These are phyloP conservation scores for Charina bottae DNA, from an alignment of 2,113 vertebrate genomes.

Conservation along the genomic window DNA sequence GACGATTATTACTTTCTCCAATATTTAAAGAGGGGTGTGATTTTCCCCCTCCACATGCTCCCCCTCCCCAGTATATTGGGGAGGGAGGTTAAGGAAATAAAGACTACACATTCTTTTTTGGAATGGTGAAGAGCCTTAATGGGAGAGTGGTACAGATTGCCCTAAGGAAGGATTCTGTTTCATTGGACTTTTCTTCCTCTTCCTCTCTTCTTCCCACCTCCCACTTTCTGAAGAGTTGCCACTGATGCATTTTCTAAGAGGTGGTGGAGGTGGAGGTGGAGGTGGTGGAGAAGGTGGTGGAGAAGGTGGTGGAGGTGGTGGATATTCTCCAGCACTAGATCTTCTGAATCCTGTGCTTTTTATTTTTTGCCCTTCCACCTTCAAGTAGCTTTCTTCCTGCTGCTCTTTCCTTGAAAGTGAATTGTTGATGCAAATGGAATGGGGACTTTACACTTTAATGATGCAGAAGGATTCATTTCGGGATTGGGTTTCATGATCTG, in stretches of 20 bases:
- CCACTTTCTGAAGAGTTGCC: slow-evolving; percentile 56
- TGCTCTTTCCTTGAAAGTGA: slow-evolving; percentile 50
- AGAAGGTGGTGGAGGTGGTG: slow-evolving; percentile 46
- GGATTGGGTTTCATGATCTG: slow-evolving; percentile 74
- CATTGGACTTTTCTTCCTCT: slow-evolving; percentile 61
- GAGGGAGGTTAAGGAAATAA: slow-evolving; percentile 62
- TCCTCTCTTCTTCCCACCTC: neutral
- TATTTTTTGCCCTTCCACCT: slow-evolving; percentile 8
- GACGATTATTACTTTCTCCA: neutral
- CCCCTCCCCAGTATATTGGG: slow-evolving; percentile 30
- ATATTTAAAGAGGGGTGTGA: neutral
- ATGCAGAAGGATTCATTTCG: slow-evolving; percentile 70
- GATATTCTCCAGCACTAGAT: slow-evolving; percentile 53
- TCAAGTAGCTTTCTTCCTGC: slow-evolving; percentile 39
- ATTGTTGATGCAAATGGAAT: slow-evolving; percentile 54
- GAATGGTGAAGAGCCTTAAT: slow-evolving; percentile 49
- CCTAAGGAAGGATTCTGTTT: slow-evolving; percentile 53
- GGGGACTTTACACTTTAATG: slow-evolving; percentile 59
- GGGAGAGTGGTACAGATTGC: slow-evolving; percentile 53
- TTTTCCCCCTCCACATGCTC: slow-evolving; percentile 13
- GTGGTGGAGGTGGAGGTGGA: slow-evolving; percentile 42
- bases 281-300: slow-evolving; percentile 17
- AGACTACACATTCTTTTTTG: slow-evolving; percentile 54
- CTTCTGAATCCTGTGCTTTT: slow-evolving; percentile 53
- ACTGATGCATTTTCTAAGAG: slow-evolving; percentile 60